A percentile compares a stretch with the other conserved stretches of the same genome.
Conservation (phyloP, 2,888 invertebrate genomes). For the Alcis repandata region DNA sequence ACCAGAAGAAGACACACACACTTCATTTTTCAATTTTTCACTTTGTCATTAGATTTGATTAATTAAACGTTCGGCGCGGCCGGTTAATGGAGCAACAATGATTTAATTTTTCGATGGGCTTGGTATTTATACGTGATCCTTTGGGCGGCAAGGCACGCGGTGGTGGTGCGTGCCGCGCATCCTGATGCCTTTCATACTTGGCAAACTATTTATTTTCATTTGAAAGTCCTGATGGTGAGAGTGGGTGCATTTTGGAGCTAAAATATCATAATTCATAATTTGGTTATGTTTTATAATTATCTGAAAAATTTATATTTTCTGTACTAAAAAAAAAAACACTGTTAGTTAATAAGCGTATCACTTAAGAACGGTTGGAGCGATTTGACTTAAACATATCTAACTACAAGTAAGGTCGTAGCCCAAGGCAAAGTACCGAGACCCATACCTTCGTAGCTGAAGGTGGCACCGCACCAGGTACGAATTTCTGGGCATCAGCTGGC, state of each 20-base stretch:
- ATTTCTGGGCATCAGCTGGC: no score
- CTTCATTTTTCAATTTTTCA: slow-evolving; percentile 77
- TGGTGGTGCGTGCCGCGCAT: slow-evolving; percentile 69
- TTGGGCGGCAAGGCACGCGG: slow-evolving; percentile 85
- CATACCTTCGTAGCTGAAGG: no score
- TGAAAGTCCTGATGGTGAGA: slow-evolving; percentile 84
- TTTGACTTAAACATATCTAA: no score
- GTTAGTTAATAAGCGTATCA: no score
- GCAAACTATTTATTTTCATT: slow-evolving; percentile 82
- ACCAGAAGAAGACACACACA: slow-evolving; percentile 84
- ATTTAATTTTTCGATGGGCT: slow-evolving; percentile 88
- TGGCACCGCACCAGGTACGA: no score
- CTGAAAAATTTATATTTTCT: no score
- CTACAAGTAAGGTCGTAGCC: no score
- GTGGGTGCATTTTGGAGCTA: slow-evolving; percentile 62
- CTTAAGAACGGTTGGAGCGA: no score
- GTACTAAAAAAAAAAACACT: no score
- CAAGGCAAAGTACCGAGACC: no score
- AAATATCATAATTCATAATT: slow-evolving; percentile 49
- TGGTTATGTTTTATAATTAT: neutral
- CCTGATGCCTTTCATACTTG: slow-evolving; percentile 74
- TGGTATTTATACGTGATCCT: slow-evolving; percentile 89
- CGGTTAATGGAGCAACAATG: slow-evolving; percentile 85
- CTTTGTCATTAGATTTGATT: slow-evolving; percentile 80
- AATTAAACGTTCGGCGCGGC: slow-evolving; percentile 79